Conservation (phyloP, 2,113 vertebrate genomes). For the Boulengeromyrus knoepffleri region DNA sequence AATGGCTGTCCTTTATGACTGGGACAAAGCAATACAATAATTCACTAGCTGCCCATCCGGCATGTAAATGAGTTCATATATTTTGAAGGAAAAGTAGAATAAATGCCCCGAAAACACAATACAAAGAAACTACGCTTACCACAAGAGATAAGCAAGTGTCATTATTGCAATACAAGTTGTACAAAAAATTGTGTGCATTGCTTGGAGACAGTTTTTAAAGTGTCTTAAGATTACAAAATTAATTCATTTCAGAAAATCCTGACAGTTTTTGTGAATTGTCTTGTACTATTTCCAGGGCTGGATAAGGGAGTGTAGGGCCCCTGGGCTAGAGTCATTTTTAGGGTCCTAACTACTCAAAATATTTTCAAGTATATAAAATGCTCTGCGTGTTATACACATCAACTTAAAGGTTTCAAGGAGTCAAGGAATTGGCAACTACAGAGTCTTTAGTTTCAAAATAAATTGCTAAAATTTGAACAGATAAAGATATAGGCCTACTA, state of each 20-base stretch:
- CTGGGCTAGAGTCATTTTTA: neutral
- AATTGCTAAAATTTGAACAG: neutral
- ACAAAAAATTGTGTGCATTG: neutral
- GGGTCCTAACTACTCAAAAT: neutral
- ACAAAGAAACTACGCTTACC: neutral
- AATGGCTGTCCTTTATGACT: neutral
- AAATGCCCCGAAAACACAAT: constrained; percentile 10
- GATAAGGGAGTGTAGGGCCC: neutral
- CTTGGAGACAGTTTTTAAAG: neutral
- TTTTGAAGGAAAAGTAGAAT: neutral
- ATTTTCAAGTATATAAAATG: neutral
- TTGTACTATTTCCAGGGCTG: neutral
- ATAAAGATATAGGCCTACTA: neutral
- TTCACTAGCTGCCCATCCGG: neutral
- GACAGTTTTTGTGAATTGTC: neutral
- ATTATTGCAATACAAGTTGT: constrained; percentile 36
- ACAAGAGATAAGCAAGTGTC: constrained; percentile 13
- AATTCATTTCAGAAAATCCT: neutral
- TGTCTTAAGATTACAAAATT: neutral
- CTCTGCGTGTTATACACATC: neutral
- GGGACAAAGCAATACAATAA: neutral
- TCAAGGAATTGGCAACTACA: neutral
- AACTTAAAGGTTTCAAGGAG: neutral
- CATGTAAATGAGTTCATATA: neutral
- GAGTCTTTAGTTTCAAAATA: neutral